Conservation (phyloP, 2,797 vertebrate species). For the Pampus argenteus region DNA sequence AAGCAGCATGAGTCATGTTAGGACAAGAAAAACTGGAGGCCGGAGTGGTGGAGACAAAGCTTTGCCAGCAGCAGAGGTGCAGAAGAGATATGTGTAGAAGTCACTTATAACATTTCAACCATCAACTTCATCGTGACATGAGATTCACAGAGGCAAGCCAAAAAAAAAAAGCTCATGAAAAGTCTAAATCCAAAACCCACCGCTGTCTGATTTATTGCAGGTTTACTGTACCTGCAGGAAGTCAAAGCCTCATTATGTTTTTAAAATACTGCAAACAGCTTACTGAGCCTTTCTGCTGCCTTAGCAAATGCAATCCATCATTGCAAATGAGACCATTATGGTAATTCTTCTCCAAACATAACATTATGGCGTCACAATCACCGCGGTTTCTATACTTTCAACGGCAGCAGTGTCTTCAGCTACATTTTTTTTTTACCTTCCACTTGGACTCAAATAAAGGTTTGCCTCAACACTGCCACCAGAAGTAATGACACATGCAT, state of each 20-base stretch:
- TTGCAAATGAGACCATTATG: slow-evolving; percentile 32
- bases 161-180: slow-evolving; percentile 3
- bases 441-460: background rate
- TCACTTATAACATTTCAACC: background rate
- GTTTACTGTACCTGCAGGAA: slow-evolving; percentile 33
- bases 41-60: too few relatives aligned
- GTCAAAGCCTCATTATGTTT: slow-evolving; percentile 27
- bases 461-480: background rate
- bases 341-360: slow-evolving; percentile 19
- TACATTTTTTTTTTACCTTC: background rate
- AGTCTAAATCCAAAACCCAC: background rate
- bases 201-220: slow-evolving; percentile 1
- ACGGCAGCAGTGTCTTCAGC: slow-evolving; percentile 8
- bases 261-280: slow-evolving; percentile 16
- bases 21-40: too few relatives aligned
- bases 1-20: too few relatives aligned
- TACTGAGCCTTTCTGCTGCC: slow-evolving; percentile 13
- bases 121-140: background rate
- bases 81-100: too few relatives aligned
- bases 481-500: slow-evolving; percentile 8
- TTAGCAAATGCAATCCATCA: slow-evolving; percentile 35
- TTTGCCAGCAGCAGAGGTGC: too few relatives aligned
- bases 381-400: slow-evolving; percentile 14
- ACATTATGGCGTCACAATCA: slow-evolving; percentile 7
- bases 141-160: background rate